Evolutionary conservation across 2,797 vertebrate genomes (phyloP).

Genomic region (Gallinago solitaria): DNA sequence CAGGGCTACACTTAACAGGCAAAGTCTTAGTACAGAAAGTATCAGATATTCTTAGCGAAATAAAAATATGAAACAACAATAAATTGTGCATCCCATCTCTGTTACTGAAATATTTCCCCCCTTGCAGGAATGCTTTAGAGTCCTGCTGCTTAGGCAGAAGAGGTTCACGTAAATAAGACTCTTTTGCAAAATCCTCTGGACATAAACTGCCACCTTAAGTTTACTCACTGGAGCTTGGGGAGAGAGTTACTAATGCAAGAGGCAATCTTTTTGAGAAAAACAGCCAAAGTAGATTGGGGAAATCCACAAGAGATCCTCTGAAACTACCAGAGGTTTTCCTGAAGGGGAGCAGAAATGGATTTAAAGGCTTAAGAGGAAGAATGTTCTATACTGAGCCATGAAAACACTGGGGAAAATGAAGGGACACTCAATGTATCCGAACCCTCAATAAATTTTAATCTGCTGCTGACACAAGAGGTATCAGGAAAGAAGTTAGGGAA

Average conservation of each 20-base stretch:
- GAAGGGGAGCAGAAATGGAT: background rate
- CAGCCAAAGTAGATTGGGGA: background rate
- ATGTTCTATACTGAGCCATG: background rate
- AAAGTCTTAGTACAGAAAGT: background rate
- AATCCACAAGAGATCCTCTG: conserved; percentile 8
- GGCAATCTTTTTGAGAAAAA: background rate
- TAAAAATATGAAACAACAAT: background rate
- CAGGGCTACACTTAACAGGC: background rate
- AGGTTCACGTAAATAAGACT: background rate
- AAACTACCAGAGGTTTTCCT: background rate
- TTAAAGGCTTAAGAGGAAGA: conserved; percentile 17
- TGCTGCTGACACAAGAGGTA: background rate
- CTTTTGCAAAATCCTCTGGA: conserved; percentile 21
- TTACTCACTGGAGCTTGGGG: background rate
- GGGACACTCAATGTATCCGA: background rate
- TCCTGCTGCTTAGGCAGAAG: background rate
- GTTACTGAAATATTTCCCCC: background rate
- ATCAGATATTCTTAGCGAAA: background rate
- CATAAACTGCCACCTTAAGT: background rate
- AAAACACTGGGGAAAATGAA: background rate
- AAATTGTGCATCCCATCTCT: background rate
- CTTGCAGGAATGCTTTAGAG: background rate
- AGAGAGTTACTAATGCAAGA: background rate
- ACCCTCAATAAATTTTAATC: background rate
- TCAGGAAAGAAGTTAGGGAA: background rate